Percentiles rank a stretch among this genome's conserved stretches.
phyloP scores from a whole-genome alignment of 1,140 invertebrate genomes.

The Drosophila persimilis region DNA sequence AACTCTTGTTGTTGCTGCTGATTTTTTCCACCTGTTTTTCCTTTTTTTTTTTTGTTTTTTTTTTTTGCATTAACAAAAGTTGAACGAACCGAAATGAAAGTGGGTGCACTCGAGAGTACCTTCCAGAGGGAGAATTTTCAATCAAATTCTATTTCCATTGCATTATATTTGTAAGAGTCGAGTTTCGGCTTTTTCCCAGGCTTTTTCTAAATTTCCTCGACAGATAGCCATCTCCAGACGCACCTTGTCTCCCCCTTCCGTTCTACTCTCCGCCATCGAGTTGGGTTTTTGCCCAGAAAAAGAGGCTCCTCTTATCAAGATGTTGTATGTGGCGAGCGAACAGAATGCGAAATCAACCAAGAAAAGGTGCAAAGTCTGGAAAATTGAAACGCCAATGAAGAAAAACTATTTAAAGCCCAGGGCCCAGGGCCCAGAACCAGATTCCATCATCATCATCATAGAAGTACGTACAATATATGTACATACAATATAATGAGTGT shows the following conservation, averaged over 20 bases:
- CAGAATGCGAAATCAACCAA: slow-evolving; percentile 39
- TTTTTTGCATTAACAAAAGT: slow-evolving; percentile 5
- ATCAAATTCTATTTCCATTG: not conserved
- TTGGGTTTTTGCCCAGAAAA: slow-evolving; percentile 34
- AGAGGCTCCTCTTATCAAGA: slow-evolving; percentile 22
- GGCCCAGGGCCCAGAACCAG: slow-evolving; percentile 10
- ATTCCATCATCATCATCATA: slow-evolving; percentile 11
- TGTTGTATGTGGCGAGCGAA: slow-evolving; percentile 22
- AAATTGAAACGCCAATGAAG: slow-evolving; percentile 21
- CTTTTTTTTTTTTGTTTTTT: not conserved
- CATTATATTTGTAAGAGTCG: slow-evolving; percentile 13
- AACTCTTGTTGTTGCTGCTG: slow-evolving; percentile 21
- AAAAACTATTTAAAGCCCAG: slow-evolving; percentile 48
- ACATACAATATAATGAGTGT: slow-evolving; percentile 19
- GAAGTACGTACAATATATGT: too few relatives aligned
- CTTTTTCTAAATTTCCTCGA: slow-evolving; percentile 8
- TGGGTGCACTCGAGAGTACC: not conserved
- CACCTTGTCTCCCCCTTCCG: too few relatives aligned
- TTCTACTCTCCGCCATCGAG: not conserved
- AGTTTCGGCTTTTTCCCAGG: slow-evolving; percentile 31
- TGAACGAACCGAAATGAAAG: slow-evolving; percentile 40
- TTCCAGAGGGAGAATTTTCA: too few relatives aligned
- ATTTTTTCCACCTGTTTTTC: slow-evolving; percentile 29
- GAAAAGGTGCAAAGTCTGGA: slow-evolving; percentile 16
- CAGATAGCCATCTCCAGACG: slow-evolving; percentile 6